These are phyloP conservation scores for Zaprionus lineosus DNA, from an alignment of 2,888 invertebrate species.

Conservation along the genomic window DNA sequence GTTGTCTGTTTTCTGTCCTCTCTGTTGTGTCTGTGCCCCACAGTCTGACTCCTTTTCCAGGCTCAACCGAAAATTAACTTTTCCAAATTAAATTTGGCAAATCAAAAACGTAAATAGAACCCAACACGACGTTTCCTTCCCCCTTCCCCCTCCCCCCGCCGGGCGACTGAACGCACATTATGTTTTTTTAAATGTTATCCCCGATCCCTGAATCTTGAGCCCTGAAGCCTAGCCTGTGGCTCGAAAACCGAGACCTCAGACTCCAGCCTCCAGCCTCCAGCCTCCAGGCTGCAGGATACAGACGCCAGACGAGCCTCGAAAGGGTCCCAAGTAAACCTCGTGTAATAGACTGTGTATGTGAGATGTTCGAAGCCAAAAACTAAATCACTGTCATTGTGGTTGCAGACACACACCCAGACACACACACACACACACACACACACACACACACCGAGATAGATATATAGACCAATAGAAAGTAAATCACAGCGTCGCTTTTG, in stretches of 20 bases:
- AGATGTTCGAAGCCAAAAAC: slow-evolving; percentile 63
- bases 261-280: too few species aligned
- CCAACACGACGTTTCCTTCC: neutral
- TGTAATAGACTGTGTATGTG: slow-evolving; percentile 65
- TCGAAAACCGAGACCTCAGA: too few species aligned
- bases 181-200: too few species aligned
- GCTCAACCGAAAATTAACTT: too few species aligned
- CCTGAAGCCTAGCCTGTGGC: too few species aligned
- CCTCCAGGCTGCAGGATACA: too few species aligned
- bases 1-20: neutral
- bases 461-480: neutral
- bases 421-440: neutral
- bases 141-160: neutral
- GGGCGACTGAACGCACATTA: too few species aligned
- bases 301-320: too few species aligned
- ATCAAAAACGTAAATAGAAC: slow-evolving; percentile 36
- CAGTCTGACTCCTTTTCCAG: too few species aligned
- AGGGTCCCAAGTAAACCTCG: slow-evolving; percentile 23
- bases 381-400: slow-evolving; percentile 76
- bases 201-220: too few species aligned
- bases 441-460: neutral
- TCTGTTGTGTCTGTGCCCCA: neutral
- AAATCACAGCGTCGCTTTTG: slow-evolving; percentile 45
- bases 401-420: slow-evolving; percentile 34
- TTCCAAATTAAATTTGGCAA: slow-evolving; percentile 58